These are phyloP conservation scores for Drosophila testacea DNA, from an alignment of 2,888 invertebrate genomes.

Conservation along the genomic window DNA sequence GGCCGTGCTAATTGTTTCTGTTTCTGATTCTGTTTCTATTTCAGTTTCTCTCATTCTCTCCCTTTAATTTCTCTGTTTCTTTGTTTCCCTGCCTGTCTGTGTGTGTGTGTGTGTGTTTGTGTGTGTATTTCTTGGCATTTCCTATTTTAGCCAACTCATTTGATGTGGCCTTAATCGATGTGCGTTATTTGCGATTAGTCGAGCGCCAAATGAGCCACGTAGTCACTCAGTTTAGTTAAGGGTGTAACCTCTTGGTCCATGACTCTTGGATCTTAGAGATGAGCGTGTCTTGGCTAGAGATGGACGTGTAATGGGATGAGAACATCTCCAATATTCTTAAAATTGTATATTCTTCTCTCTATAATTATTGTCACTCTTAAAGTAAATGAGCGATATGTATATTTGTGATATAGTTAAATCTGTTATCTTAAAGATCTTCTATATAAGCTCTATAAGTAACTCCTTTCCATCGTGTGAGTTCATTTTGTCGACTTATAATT, in stretches of 20 bases:
- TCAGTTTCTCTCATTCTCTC: background rate
- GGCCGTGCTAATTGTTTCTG: slow-evolving; percentile 76
- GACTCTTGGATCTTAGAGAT: slow-evolving; percentile 6
- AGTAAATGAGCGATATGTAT: too few relatives aligned
- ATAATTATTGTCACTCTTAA: too few relatives aligned
- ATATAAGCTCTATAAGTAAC: too few relatives aligned
- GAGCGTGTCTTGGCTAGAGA: slow-evolving; percentile 10
- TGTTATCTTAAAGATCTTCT: too few relatives aligned
- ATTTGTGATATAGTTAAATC: too few relatives aligned
- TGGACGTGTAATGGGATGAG: background rate
- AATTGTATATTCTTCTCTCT: too few relatives aligned
- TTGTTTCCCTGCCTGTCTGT: background rate
- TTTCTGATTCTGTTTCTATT: slow-evolving; percentile 27
- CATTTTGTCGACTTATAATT: background rate
- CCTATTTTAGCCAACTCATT: slow-evolving; percentile 50
- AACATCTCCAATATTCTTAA: too few relatives aligned
- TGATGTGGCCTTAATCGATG: slow-evolving; percentile 66
- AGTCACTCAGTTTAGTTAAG: slow-evolving; percentile 18
- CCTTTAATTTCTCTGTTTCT: background rate
- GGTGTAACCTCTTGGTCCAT: background rate
- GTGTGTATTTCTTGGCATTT: slow-evolving; percentile 18
- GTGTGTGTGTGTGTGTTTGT: background rate
- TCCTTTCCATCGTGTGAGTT: too few relatives aligned
- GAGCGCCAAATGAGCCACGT: slow-evolving; percentile 73
- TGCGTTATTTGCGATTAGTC: slow-evolving; percentile 60